These are phyloP conservation scores for Lepidochitona cinerea DNA, from an alignment of 2,888 invertebrate genomes.

Conservation along the genomic window DNA sequence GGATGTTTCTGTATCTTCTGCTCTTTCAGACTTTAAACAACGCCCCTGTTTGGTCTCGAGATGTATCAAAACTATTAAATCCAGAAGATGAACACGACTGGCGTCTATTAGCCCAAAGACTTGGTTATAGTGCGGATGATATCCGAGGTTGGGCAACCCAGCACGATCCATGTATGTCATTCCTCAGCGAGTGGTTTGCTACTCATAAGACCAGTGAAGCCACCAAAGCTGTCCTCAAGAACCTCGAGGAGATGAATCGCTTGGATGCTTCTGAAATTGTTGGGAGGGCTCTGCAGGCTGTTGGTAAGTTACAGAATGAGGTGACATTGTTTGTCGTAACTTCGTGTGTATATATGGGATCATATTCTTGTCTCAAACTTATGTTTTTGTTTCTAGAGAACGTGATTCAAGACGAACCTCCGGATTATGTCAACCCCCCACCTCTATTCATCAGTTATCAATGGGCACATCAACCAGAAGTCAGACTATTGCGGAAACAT, in stretches of 20 bases:
- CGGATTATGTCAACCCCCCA: slow-evolving; percentile 39
- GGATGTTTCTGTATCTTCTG: no score
- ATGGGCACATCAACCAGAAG: slow-evolving; percentile 66
- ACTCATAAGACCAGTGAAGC: slow-evolving; percentile 64
- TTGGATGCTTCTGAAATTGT: slow-evolving; percentile 61
- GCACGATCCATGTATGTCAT: slow-evolving; percentile 64
- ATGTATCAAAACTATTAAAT: slow-evolving; percentile 63
- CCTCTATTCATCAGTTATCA: slow-evolving; percentile 62
- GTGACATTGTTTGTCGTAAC: no score
- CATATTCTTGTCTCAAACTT: no score
- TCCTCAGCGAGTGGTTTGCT: slow-evolving; percentile 67
- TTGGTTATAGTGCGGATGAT: slow-evolving; percentile 64
- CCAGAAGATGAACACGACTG: slow-evolving; percentile 59
- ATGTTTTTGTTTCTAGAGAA: slow-evolving; percentile 36
- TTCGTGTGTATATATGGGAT: no score
- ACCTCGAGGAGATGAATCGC: slow-evolving; percentile 64
- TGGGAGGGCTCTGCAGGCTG: slow-evolving; percentile 60
- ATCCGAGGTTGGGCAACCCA: slow-evolving; percentile 64
- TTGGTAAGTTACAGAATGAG: no score
- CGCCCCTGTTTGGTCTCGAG: slow-evolving; percentile 66
- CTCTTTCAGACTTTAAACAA: slow-evolving; percentile 64
- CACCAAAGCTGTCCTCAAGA: slow-evolving; percentile 52
- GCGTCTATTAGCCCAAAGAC: slow-evolving; percentile 61
- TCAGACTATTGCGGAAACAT: slow-evolving; percentile 59
- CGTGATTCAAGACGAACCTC: slow-evolving; percentile 43